phyloP scores from a whole-genome alignment of 2,113 vertebrate genomes.

The Oncorhynchus kisutch region DNA sequence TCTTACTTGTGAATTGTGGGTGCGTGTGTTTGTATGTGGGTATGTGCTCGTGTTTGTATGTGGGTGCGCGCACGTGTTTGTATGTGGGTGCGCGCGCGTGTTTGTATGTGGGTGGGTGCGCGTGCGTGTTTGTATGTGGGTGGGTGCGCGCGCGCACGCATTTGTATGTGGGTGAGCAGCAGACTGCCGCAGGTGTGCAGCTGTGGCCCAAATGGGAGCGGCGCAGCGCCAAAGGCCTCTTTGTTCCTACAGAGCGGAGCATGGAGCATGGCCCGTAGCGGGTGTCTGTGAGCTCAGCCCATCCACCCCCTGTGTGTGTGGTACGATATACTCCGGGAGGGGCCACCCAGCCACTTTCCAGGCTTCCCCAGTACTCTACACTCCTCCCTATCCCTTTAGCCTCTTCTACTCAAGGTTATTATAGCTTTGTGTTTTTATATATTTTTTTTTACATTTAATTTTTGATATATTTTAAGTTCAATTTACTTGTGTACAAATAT shows the following conservation, averaged over 20 bases:
- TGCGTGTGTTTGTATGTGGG: not conserved
- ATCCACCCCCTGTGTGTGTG: not conserved
- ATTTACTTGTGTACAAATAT: too few species aligned
- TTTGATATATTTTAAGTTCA: too few species aligned
- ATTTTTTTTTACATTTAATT: too few species aligned
- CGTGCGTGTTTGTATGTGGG: not conserved
- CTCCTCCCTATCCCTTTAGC: too few species aligned
- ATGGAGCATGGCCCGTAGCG: not conserved
- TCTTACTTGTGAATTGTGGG: not conserved
- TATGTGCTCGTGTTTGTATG: not conserved
- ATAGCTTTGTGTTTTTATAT: too few species aligned
- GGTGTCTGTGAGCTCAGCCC: slow-evolving; percentile 8
- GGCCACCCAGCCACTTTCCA: not conserved
- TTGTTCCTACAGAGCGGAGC: not conserved
- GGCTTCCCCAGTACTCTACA: too few species aligned
- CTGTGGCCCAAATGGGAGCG: slow-evolving; percentile 4
- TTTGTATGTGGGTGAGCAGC: not conserved
- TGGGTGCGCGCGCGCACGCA: not conserved
- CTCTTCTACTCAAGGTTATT: too few species aligned
- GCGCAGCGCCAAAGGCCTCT: not conserved
- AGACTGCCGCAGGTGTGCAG: slow-evolving; percentile 3
- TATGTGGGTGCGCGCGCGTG: not conserved
- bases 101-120: not conserved
- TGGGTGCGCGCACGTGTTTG: not conserved
- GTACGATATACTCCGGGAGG: not conserved